Base-by-base conservation (phyloP, 2,888 invertebrate species). In the Drosophila subquinaria region DNA sequence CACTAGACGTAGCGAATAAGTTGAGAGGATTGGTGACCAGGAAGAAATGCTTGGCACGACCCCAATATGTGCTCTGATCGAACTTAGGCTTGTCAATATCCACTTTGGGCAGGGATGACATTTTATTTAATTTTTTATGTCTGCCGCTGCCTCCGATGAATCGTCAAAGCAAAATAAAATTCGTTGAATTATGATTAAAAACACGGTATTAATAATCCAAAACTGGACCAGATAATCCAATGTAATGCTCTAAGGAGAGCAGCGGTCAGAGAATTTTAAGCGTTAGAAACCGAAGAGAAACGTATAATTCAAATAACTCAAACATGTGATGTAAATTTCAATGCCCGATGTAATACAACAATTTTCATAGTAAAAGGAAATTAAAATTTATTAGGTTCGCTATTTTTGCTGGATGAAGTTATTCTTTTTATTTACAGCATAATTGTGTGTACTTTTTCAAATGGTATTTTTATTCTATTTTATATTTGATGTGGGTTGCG, bases 11-110 rank as follows among this genome's bases (percentile, higher is more conserved):
- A 4, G 95, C 96, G 63, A 99, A 95, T 1, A 97, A 90, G 93
- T 99, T 99, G 51, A 98, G 93, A 0, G 99, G 99, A 93, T 99
- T 99, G 1, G 99, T 99, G 61, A 97, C 95, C 20, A 95, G 94
- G 72, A 99, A 95, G 93, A 99, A 99, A 92, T 99, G 98, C 85
- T 95, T 95, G 0, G 97, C 97, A 63, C 99, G 94, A 30, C 99
- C 99, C 63, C 93, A 83, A 91, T 98, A 99, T 0, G 97, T 97
- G 80, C 94, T 94, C 94, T 99, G 99, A 93, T 99, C 98, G 94
- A 96, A 99, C 90, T 96, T 95, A 0, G 99, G 98, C 90, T 96
- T 95, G 89, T 97, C 96, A 63, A 92, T 91, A 73, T 93, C 91
- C 20, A 92, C 82, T 76, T 75, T 75, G 3, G 89, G 83, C 48